Evolutionary conservation across 1,140 invertebrate species (phyloP).

Genomic region (Chrysomallon squamiferum): DNA sequence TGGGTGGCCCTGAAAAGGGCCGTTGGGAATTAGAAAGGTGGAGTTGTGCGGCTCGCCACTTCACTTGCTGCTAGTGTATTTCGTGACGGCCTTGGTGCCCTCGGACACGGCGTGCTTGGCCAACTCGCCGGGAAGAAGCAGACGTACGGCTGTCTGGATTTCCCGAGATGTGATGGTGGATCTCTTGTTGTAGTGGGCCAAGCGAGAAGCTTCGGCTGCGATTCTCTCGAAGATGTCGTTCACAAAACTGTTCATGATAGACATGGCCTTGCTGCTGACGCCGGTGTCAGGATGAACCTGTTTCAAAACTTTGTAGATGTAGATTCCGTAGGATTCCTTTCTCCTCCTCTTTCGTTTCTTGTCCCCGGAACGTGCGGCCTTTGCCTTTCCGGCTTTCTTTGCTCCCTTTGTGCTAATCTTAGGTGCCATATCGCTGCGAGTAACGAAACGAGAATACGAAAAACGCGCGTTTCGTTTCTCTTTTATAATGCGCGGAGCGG

Average conservation of each 20-base stretch:
- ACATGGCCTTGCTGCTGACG: constrained; percentile 67
- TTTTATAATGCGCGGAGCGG: not conserved
- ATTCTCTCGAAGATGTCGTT: constrained; percentile 65
- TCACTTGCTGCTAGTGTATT: constrained; percentile 69
- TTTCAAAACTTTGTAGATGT: constrained; percentile 77
- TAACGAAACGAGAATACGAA: not conserved
- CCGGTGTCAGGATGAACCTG: constrained; percentile 76
- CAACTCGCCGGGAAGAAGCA: constrained; percentile 71
- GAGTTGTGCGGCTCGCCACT: not conserved
- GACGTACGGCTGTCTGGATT: constrained; percentile 71
- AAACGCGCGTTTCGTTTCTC: not conserved
- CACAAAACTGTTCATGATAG: constrained; percentile 63
- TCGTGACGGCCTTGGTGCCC: constrained; percentile 71
- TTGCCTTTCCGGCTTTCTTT: constrained; percentile 38
- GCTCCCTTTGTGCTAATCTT: constrained; percentile 12
- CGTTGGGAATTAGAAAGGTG: constrained; percentile 13
- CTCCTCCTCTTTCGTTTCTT: constrained; percentile 54
- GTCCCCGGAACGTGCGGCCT: constrained; percentile 24
- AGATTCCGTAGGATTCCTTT: constrained; percentile 75
- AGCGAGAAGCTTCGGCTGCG: constrained; percentile 56
- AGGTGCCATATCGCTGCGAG: constrained; percentile 2
- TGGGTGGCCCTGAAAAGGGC: constrained; percentile 35
- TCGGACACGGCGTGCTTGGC: constrained; percentile 71
- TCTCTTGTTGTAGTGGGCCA: constrained; percentile 61
- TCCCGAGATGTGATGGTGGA: constrained; percentile 69